These are phyloP conservation scores for Dissostichus mawsoni DNA, from an alignment of 2,113 vertebrate genomes.

Conservation along the genomic window DNA sequence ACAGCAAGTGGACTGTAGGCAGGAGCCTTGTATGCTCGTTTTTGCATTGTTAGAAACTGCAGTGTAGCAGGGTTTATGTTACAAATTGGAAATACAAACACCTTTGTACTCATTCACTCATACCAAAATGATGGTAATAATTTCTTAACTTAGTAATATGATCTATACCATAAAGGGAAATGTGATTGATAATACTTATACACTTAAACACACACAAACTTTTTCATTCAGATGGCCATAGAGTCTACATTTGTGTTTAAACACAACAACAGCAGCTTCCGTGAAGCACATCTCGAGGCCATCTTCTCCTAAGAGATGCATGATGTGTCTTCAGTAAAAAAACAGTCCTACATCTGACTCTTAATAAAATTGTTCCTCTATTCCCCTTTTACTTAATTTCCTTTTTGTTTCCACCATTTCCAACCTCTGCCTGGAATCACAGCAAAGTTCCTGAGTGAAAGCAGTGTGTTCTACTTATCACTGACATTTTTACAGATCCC, in stretches of 20 bases:
- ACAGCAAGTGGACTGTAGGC: background rate
- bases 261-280: conserved; percentile 37
- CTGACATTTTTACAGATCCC: conserved; percentile 69
- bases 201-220: background rate
- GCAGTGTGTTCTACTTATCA: conserved; percentile 65
- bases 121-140: background rate
- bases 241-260: conserved; percentile 11
- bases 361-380: conserved; percentile 38
- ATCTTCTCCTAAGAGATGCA: conserved; percentile 32
- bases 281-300: conserved; percentile 46
- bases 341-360: conserved; percentile 25
- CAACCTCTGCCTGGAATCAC: conserved; percentile 51
- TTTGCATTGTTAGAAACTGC: background rate
- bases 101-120: background rate
- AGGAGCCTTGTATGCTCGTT: conserved; percentile 10
- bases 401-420: conserved; percentile 62
- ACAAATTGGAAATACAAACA: conserved; percentile 5
- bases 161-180: background rate
- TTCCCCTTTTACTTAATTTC: conserved; percentile 49
- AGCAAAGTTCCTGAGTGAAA: conserved; percentile 58
- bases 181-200: background rate
- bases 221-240: conserved; percentile 35
- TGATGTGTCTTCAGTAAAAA: background rate
- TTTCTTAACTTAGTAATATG: background rate
- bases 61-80: background rate